phyloP scores from a whole-genome alignment of 1,140 invertebrate species.

The Geopemphigus sp. region DNA sequence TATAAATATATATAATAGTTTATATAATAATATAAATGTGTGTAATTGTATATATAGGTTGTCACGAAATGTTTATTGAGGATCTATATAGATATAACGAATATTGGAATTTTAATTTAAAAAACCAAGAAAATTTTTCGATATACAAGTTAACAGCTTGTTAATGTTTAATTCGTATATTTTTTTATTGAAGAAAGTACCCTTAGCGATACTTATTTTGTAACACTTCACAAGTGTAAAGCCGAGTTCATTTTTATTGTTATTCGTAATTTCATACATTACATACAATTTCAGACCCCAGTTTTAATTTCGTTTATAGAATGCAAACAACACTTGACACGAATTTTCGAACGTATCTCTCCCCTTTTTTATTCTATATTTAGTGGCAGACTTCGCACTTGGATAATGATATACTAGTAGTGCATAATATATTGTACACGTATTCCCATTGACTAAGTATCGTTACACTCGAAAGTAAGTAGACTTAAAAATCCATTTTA shows the following conservation, averaged over 20 bases:
- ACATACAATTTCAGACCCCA: background rate
- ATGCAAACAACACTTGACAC: constrained; percentile 21
- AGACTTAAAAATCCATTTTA: constrained; percentile 8
- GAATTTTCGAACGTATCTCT: background rate
- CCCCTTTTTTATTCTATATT: background rate
- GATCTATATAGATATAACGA: too few relatives aligned
- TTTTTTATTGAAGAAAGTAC: too few relatives aligned
- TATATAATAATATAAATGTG: too few relatives aligned
- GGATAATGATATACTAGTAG: background rate
- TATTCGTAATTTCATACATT: constrained; percentile 17
- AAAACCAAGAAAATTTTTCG: too few relatives aligned
- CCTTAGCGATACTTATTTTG: background rate
- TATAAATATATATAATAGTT: too few relatives aligned
- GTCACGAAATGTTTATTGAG: too few relatives aligned
- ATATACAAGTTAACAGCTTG: background rate
- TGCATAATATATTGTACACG: background rate
- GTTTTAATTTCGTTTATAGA: constrained; percentile 22
- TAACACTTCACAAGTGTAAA: background rate
- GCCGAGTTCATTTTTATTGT: background rate
- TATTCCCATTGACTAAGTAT: background rate
- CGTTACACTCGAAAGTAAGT: background rate
- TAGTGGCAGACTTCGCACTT: constrained; percentile 28
- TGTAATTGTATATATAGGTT: too few relatives aligned
- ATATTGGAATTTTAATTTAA: too few relatives aligned
- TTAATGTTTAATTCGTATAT: background rate